These are phyloP conservation scores for Python bivittatus DNA, from an alignment of 2,113 vertebrate genomes.

Conservation along the genomic window DNA sequence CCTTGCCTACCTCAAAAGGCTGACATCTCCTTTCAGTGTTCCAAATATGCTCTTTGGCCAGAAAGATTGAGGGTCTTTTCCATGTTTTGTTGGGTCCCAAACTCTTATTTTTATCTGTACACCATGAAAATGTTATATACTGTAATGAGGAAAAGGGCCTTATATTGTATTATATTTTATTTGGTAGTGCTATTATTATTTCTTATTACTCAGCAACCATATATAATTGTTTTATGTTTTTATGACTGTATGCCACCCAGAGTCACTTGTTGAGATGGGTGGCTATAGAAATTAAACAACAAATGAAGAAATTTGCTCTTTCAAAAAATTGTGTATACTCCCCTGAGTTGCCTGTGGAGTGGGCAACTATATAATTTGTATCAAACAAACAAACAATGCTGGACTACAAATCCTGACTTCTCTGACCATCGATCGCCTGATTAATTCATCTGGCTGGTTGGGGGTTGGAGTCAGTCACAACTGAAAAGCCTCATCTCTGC, in stretches of 20 bases:
- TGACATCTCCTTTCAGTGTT: no score
- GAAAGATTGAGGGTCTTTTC: neutral
- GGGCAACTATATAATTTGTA: neutral
- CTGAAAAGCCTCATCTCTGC: neutral
- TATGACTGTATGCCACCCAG: no score
- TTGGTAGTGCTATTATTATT: no score
- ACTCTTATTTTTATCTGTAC: neutral
- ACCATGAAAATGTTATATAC: neutral
- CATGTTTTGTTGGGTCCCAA: neutral
- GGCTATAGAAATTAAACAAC: no score
- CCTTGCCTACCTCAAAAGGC: no score
- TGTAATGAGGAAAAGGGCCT: no score
- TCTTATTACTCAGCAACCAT: no score
- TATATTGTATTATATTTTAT: neutral
- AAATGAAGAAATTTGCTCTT: no score
- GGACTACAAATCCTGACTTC: neutral
- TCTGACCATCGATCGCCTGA: neutral
- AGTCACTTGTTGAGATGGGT: no score
- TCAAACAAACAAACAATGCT: neutral
- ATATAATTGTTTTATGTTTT: no score
- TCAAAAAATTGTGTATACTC: neutral
- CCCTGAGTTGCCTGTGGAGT: neutral
- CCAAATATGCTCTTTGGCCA: no score
- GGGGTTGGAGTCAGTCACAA: neutral
- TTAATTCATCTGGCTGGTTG: neutral